Evolutionary conservation across 2,113 vertebrate species (phyloP).

Genomic region (Hippolais icterina): DNA sequence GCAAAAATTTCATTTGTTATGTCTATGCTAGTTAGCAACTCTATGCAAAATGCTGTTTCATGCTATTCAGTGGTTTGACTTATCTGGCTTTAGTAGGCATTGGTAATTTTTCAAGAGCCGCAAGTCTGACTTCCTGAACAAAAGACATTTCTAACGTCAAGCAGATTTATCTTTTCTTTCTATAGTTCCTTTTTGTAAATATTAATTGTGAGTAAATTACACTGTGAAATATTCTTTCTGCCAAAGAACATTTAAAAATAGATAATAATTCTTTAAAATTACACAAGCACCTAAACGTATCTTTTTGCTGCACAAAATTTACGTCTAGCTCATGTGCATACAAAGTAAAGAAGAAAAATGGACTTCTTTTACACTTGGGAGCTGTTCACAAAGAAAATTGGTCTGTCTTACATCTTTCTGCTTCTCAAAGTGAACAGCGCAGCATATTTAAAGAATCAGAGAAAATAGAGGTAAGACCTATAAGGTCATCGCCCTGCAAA

Average conservation of each 20-base stretch:
- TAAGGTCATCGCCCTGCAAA: background rate
- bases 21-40: background rate
- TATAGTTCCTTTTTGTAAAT: background rate
- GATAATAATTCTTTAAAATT: background rate
- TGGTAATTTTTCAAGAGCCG: background rate
- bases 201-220: background rate
- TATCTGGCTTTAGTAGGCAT: background rate
- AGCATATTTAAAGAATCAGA: background rate
- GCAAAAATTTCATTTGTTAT: background rate
- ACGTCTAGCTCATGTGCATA: background rate
- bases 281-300: background rate
- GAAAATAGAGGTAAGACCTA: constrained; percentile 1
- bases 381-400: background rate
- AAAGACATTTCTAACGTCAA: background rate
- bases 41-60: background rate
- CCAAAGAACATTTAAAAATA: constrained; percentile 1
- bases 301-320: background rate
- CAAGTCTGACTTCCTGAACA: background rate
- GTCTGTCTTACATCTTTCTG: background rate
- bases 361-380: background rate
- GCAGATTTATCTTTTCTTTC: background rate
- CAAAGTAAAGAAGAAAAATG: background rate
- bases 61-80: background rate
- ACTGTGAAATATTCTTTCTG: background rate
- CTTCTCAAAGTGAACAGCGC: constrained; percentile 20